Evolutionary conservation across 2,797 vertebrate genomes (phyloP), one percentile per base, ranked within the genome.

Genomic region (Coregonus suidteri): DNA sequence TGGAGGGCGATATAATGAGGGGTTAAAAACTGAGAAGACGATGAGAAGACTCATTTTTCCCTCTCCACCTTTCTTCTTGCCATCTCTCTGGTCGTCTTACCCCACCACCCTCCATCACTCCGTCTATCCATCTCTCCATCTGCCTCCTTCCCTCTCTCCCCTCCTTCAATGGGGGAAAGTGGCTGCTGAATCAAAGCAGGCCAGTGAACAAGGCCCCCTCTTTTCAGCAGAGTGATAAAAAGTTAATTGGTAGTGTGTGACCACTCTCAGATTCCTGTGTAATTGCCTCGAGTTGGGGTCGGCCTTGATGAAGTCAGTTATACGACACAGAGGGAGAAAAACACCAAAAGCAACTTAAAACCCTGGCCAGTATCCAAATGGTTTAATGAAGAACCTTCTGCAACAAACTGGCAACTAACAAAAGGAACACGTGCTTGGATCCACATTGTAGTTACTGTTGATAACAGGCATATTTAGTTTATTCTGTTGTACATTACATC

Each of bases 231-330:
- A 76, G 83, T 79, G 76, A 79, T 84, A 86, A 85, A 81, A 88
- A 81, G 74, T 72, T 83, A 86, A 89, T 86, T 78, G 78, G 77
- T 70, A 67, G 73, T 75, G 56, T 71, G 51, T 77, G 59, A 77
- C 76, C 71, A 71, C 75, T 82, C 73, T 85, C 18, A 77, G 77
- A 88, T 85, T 88, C 85, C 85, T 83, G 41, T 53, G 82, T 85
- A 83, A 84, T 83, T 86, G 83, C 82, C 62, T 79, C 59, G 53
- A 76, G 77, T 62, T 79, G 53, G 25, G 79, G 71, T 67, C 69
- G 54, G 68, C 65, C 16, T 68, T 76, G 74, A 67, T 77, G 71
- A 81, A 73, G 80, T 67, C 14, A 52, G 52, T 74, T 77, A 79
- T 68, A 66, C 56, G 73, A 65, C 54, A 73, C 20, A 76, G 35